Conservation (phyloP, 2,113 vertebrate species). For the Myotis yumanensis region DNA sequence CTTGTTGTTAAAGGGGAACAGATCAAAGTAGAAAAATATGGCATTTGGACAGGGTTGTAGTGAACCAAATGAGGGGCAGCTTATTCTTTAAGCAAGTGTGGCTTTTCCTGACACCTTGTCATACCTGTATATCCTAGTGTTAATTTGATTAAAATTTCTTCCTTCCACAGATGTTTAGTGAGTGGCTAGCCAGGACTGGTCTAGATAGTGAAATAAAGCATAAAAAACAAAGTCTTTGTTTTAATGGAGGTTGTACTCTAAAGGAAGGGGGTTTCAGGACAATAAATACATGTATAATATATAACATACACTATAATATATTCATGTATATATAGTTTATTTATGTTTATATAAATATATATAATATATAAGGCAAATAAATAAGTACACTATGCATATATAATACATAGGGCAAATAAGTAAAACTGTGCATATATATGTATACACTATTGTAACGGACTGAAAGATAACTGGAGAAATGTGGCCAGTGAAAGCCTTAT, state of each 20-base stretch:
- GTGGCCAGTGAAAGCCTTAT: background rate
- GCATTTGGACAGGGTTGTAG: background rate
- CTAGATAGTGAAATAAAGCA: conserved; percentile 5
- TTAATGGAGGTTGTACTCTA: background rate
- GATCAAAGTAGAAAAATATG: background rate
- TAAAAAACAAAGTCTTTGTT: background rate
- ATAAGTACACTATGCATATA: background rate
- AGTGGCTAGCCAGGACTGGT: background rate
- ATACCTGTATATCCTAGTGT: background rate
- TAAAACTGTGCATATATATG: background rate
- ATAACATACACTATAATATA: background rate
- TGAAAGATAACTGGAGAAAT: background rate
- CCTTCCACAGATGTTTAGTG: background rate
- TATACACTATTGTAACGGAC: background rate
- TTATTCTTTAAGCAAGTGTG: background rate
- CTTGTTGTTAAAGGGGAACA: background rate
- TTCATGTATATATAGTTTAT: background rate
- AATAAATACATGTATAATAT: background rate
- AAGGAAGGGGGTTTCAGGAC: background rate
- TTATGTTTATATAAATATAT: background rate
- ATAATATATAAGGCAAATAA: background rate
- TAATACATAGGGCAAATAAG: background rate
- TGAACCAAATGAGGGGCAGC: background rate
- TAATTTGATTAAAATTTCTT: background rate
- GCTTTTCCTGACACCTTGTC: background rate